Evolutionary conservation across 2,888 invertebrate genomes (phyloP).

Genomic region (Petrophora chlorosata): DNA sequence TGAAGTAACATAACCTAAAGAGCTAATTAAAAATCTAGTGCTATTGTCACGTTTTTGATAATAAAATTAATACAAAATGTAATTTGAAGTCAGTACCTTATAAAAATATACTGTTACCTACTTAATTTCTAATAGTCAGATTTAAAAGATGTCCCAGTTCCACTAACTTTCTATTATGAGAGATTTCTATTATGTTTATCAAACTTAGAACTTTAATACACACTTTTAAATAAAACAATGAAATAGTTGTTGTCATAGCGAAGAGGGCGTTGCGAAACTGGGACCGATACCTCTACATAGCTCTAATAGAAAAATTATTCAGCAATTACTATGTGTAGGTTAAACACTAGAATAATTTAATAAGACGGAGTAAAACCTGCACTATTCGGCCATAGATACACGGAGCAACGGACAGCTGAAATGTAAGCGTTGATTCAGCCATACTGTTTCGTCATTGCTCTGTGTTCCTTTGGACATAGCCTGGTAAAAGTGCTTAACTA

Average conservation of each 20-base stretch:
- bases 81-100: neutral
- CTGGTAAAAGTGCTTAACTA: slow-evolving; percentile 5
- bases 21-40: neutral
- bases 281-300: neutral
- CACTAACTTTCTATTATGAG: too few relatives aligned
- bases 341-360: slow-evolving; percentile 34
- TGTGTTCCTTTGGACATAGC: neutral
- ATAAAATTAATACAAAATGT: too few relatives aligned
- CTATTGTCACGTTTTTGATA: neutral
- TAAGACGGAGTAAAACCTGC: slow-evolving; percentile 60
- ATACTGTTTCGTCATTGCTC: neutral
- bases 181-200: too few relatives aligned
- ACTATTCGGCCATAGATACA: slow-evolving; percentile 26
- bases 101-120: neutral
- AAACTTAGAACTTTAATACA: too few relatives aligned
- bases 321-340: slow-evolving; percentile 5
- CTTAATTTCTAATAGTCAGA: neutral
- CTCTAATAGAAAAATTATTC: neutral
- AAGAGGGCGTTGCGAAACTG: too few relatives aligned
- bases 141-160: neutral
- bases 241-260: too few relatives aligned
- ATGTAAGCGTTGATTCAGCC: neutral
- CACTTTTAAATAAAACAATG: too few relatives aligned
- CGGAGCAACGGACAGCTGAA: neutral
- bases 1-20: neutral